A percentile compares a stretch with the other conserved stretches of the same genome.
Evolutionary conservation across 2,888 invertebrate species (phyloP).

Genomic region (Cabera pusaria): DNA sequence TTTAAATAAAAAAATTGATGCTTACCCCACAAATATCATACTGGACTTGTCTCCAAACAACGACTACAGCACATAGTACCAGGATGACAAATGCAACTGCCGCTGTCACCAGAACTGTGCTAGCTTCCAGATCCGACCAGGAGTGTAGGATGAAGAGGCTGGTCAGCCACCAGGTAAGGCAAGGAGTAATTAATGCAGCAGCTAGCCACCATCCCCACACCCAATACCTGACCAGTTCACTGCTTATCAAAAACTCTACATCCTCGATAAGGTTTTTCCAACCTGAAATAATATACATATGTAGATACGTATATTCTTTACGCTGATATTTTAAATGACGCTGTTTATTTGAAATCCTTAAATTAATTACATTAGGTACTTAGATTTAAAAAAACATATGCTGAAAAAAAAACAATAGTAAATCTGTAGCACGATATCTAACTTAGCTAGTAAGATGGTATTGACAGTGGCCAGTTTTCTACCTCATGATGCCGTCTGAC

Average conservation of each 20-base stretch:
- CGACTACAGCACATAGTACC: constrained; percentile 40
- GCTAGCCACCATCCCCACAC: constrained; percentile 58
- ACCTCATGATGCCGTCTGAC: too few relatives aligned
- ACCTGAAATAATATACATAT: constrained; percentile 47
- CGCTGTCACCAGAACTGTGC: constrained; percentile 35
- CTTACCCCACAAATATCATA: constrained; percentile 56
- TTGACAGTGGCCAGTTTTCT: too few relatives aligned
- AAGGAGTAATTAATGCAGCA: constrained; percentile 43
- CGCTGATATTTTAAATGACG: too few relatives aligned
- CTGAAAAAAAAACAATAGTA: too few relatives aligned
- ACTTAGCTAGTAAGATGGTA: too few relatives aligned
- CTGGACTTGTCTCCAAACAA: constrained; percentile 61
- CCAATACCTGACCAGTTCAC: constrained; percentile 50
- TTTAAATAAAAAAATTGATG: constrained; percentile 5
- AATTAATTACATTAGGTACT: too few relatives aligned
- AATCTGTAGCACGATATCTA: too few relatives aligned
- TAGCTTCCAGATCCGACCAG: constrained; percentile 45
- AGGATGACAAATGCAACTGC: constrained; percentile 37
- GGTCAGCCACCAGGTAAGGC: constrained; percentile 57
- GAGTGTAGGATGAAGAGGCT: constrained; percentile 27
- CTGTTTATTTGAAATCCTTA: too few relatives aligned
- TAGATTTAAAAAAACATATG: too few relatives aligned
- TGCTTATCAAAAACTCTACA: constrained; percentile 60
- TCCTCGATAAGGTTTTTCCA: constrained; percentile 62
- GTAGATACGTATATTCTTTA: too few relatives aligned